Conservation (phyloP, 2,888 invertebrate species). For the Amphiduros pacificus region DNA sequence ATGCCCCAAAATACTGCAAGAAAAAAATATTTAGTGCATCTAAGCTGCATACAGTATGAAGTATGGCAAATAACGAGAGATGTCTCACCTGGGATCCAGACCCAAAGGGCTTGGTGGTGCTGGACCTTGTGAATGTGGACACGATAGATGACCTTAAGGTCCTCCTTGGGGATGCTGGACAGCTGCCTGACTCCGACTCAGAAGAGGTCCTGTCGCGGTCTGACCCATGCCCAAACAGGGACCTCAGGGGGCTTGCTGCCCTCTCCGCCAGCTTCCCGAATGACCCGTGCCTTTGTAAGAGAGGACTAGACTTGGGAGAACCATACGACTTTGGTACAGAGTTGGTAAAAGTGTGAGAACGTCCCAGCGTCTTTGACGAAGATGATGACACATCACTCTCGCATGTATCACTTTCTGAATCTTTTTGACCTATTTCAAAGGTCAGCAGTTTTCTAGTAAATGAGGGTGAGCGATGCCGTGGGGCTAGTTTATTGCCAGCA, state of each 20-base stretch:
- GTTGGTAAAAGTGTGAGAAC: constrained; percentile 1
- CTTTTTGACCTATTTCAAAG: constrained; percentile 6
- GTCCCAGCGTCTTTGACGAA: constrained; percentile 1
- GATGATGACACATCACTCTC: constrained; percentile 4
- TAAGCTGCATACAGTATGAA: too few relatives aligned
- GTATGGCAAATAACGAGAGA: too few relatives aligned
- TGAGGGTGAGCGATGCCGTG: constrained; percentile 11
- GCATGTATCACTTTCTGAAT: too few relatives aligned
- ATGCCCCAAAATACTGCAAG: too few relatives aligned
- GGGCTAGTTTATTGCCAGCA: background rate
- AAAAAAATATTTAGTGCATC: too few relatives aligned
- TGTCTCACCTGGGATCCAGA: too few relatives aligned
- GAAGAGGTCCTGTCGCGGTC: constrained; percentile 4
- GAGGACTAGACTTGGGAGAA: constrained; percentile 18
- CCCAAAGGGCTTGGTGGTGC: too few relatives aligned
- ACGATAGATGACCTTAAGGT: constrained; percentile 1
- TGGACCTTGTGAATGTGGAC: too few relatives aligned
- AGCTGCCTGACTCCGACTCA: constrained; percentile 8
- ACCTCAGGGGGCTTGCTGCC: constrained; percentile 5
- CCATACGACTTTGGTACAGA: background rate
- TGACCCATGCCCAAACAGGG: constrained; percentile 1
- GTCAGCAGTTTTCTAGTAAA: constrained; percentile 14
- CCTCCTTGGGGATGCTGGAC: constrained; percentile 7
- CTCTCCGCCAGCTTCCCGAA: constrained; percentile 13
- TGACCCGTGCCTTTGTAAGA: constrained; percentile 15